Evolutionary conservation across 2,113 vertebrate species (phyloP).

Genomic region (Megatriorchis doriae): DNA sequence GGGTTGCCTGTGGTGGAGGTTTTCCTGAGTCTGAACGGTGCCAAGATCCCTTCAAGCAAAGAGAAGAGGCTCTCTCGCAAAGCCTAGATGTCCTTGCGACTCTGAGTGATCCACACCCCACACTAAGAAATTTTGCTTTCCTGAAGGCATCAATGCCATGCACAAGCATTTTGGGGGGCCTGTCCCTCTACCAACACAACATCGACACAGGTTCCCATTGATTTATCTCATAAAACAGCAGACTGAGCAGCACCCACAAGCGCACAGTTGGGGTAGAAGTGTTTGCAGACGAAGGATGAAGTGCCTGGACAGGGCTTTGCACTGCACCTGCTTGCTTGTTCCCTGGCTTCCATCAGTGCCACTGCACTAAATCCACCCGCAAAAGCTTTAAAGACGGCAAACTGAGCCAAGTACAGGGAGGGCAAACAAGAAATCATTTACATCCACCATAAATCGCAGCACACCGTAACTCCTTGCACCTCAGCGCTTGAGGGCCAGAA

Average conservation of each 20-base stretch:
- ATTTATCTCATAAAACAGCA: neutral
- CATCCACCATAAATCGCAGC: slow-evolving; percentile 8
- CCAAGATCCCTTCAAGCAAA: neutral
- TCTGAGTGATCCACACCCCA: neutral
- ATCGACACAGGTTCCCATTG: neutral
- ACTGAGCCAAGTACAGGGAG: neutral
- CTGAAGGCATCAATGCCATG: neutral
- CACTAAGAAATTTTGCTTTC: fast-evolving
- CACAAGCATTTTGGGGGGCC: neutral
- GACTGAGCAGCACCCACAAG: neutral
- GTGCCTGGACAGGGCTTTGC: neutral
- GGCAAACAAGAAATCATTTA: slow-evolving; percentile 34
- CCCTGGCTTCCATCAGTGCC: slow-evolving; percentile 49
- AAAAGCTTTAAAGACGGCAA: neutral
- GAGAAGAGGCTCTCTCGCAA: neutral
- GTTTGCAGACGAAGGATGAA: neutral
- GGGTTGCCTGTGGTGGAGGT: fast-evolving
- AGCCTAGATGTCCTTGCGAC: neutral
- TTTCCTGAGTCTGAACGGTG: neutral
- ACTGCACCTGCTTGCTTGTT: neutral
- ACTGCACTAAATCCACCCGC: slow-evolving; percentile 2
- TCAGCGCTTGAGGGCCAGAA: neutral
- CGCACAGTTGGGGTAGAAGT: fast-evolving
- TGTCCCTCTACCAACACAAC: neutral
- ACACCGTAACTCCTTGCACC: slow-evolving; percentile 6